Evolutionary conservation across 2,113 vertebrate genomes (phyloP).

Genomic region (Entomyzon cyanotis): DNA sequence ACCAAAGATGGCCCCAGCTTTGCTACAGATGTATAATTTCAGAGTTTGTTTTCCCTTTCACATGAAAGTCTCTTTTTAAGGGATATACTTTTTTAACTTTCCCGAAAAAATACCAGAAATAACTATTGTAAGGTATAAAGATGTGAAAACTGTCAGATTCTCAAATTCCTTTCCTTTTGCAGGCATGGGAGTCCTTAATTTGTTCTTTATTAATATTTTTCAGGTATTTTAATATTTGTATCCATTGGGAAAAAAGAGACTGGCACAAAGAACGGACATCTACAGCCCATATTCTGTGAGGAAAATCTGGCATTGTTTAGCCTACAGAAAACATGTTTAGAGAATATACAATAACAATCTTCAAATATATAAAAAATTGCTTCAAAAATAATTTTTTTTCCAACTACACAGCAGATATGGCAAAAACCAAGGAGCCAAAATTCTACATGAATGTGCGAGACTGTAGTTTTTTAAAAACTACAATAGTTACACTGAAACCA

Average conservation of each 20-base stretch:
- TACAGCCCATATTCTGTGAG: background rate
- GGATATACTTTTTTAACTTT: background rate
- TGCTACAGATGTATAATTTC: background rate
- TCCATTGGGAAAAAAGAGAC: background rate
- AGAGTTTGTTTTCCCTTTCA: background rate
- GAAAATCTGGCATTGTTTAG: background rate
- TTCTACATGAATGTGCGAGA: background rate
- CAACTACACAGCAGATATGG: background rate
- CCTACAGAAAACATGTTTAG: background rate
- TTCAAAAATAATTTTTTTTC: background rate
- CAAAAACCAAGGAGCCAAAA: background rate
- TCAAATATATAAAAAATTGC: background rate
- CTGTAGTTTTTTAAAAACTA: background rate
- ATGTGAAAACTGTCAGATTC: background rate
- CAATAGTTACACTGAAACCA: background rate
- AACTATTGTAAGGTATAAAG: background rate
- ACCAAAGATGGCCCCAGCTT: background rate
- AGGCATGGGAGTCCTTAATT: background rate
- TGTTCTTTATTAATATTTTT: background rate
- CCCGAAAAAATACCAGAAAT: rapidly evolving
- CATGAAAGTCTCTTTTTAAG: background rate
- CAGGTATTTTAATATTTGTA: background rate
- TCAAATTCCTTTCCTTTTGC: background rate
- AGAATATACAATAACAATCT: background rate
- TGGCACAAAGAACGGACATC: background rate